These are phyloP conservation scores for Stylophora pistillata DNA, from an alignment of 64 coral and sea anemone genomes.

Conservation along the genomic window DNA sequence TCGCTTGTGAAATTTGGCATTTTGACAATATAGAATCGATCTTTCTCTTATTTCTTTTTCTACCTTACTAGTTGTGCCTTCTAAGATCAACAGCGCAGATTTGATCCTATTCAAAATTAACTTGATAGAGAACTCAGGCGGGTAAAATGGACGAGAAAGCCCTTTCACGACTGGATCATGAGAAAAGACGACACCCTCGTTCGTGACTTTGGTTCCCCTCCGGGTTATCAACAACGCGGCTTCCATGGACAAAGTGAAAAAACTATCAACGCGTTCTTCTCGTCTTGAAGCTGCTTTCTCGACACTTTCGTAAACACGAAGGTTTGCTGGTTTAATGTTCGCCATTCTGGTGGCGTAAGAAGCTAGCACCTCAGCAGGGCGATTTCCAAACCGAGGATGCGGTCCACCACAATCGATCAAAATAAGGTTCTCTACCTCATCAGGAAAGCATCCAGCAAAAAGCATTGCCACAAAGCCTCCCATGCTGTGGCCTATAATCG, in stretches of 20 bases:
- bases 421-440: conserved; percentile 68
- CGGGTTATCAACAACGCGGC: not conserved
- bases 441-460: conserved; percentile 77
- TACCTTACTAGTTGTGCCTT: not conserved
- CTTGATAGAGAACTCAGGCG: not conserved
- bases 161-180: not conserved
- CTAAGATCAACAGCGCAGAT: not conserved
- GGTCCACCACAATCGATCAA: conserved; percentile 56
- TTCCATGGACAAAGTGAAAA: not conserved
- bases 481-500: conserved; percentile 84
- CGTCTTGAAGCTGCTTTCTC: conserved; percentile 16
- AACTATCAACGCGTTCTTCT: not conserved
- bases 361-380: conserved; percentile 5
- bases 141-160: not conserved
- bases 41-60: not conserved
- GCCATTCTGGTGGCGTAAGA: conserved; percentile 16
- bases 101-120: conserved; percentile 15
- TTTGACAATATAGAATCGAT: not conserved
- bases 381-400: not conserved
- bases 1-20: not conserved
- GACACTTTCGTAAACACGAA: not conserved
- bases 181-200: conserved; percentile 21
- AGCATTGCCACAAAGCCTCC: conserved; percentile 32
- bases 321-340: not conserved
- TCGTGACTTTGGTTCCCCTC: conserved; percentile 1